Evolutionary conservation across 2,113 vertebrate genomes (phyloP), one percentile per base, ranked within the genome.

Genomic region (Poecilia latipinna): DNA sequence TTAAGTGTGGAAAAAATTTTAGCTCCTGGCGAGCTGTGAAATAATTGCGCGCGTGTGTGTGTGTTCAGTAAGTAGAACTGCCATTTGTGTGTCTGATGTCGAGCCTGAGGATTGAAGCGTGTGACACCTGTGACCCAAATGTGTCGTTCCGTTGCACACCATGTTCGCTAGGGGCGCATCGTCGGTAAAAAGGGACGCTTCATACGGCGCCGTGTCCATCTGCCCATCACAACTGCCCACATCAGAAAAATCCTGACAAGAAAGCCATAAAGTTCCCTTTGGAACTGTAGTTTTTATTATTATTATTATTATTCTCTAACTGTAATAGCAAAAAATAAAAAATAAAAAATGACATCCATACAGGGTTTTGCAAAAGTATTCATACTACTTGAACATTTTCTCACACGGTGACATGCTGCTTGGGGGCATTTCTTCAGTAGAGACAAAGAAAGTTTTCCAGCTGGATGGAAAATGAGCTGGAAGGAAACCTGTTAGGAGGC

Each of bases 51-150:
- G 2, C 63, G 76, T 78, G 71, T 37, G 35, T 37, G 35, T 12
- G 83, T 88, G 60, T 90, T 83, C 79, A 82, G 70, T 65, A 83
- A 87, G 81, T 85, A 77, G 85, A 88, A 86, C 86, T 88, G 82
- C 81, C 78, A 37, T 82, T 75, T 35, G 5, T 70, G 72, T 72
- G 84, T 28, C 77, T 28, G 24, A 77, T 39, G 0, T 71, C 81
- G 69, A 84, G 82, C 74, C 73, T 71, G 79, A 70, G 77, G 85
- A 86, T 80, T 76, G 85, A 85, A 74, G 85, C 73, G 82, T 88
- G 22, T 26, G 71, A 81, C 80, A 78, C 29, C 78, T 81, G 86
- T 86, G 82, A 87, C 64, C 67, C 72, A 75, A 65, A 73, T 74
- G 74, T 68, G 78, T 84, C 33, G 75, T 85, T 82, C 82, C 68